Conservation (phyloP, 2,888 invertebrate species). For the Allacma fusca region DNA sequence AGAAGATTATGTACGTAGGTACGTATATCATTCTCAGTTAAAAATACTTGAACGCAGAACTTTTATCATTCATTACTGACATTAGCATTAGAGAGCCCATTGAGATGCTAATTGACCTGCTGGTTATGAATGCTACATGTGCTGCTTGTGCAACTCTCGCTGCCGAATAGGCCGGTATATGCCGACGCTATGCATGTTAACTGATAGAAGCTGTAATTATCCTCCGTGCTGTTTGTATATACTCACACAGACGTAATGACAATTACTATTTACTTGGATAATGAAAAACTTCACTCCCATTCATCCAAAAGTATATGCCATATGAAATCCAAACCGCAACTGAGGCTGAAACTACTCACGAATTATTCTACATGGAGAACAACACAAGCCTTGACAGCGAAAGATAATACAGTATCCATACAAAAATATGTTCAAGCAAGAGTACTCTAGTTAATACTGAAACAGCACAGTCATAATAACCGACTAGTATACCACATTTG, state of each 20-base stretch:
- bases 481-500: too few species aligned
- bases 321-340: too few species aligned
- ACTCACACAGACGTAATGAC: neutral
- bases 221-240: neutral
- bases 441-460: too few species aligned
- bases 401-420: too few species aligned
- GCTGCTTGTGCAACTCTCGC: neutral
- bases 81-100: conserved; percentile 32
- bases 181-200: too few species aligned
- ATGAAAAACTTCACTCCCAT: conserved; percentile 1
- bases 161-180: neutral
- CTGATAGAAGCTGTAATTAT: too few species aligned
- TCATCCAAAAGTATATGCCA: neutral
- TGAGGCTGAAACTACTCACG: too few species aligned
- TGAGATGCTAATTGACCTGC: conserved; percentile 41
- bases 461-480: too few species aligned
- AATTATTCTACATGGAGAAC: too few species aligned
- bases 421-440: too few species aligned
- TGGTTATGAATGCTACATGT: conserved; percentile 8
- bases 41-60: conserved; percentile 30
- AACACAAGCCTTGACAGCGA: too few species aligned
- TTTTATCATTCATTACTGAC: conserved; percentile 24
- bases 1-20: conserved; percentile 26
- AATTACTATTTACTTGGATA: conserved; percentile 13
- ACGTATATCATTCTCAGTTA: neutral